Percentiles rank a stretch among this genome's conserved stretches.
phyloP scores from a whole-genome alignment of 2,113 vertebrate genomes.

The Stegostoma tigrinum region DNA sequence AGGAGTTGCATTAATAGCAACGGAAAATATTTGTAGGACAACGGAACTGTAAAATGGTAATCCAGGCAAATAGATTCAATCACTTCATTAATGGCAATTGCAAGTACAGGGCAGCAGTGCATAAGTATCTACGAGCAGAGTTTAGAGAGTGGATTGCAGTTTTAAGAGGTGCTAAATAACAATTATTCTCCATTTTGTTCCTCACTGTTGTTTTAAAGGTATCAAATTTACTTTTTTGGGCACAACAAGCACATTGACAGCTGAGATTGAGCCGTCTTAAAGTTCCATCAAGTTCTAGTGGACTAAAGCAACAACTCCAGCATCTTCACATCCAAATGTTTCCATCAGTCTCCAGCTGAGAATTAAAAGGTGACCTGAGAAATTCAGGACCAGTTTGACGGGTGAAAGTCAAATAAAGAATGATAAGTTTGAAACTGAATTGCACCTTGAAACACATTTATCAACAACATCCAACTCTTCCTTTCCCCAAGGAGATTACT shows the following conservation, averaged over 20 bases:
- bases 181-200: neutral
- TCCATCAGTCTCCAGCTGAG: neutral
- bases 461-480: neutral
- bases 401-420: neutral
- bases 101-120: neutral
- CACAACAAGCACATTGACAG: neutral
- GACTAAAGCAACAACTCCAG: neutral
- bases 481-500: neutral
- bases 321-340: neutral
- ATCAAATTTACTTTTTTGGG: neutral
- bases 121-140: neutral
- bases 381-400: neutral
- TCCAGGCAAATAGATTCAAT: neutral
- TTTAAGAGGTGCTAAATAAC: neutral
- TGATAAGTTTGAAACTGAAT: neutral
- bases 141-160: neutral
- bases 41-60: neutral
- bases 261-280: neutral
- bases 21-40: neutral
- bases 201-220: neutral
- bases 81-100: neutral
- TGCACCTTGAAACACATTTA: neutral
- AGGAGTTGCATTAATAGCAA: neutral
- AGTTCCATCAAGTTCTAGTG: neutral
- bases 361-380: neutral